Evolutionary conservation across 2,113 vertebrate species (phyloP).

Genomic region (Salvelinus namaycush): DNA sequence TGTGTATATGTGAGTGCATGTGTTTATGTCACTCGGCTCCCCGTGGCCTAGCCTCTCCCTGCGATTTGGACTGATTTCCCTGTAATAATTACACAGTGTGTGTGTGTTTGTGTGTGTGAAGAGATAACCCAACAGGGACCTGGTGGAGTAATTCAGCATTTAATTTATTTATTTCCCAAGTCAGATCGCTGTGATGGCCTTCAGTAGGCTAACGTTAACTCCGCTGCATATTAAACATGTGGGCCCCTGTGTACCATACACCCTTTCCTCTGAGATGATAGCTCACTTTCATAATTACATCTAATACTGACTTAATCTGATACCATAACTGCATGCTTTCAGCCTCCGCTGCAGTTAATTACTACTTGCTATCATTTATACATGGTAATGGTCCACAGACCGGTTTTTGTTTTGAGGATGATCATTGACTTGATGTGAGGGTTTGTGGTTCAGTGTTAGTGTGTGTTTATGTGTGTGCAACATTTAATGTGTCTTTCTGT

Average conservation of each 20-base stretch:
- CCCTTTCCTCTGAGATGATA: background rate
- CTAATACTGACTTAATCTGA: conserved; percentile 41
- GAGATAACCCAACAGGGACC: conserved; percentile 9
- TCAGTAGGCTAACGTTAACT: background rate
- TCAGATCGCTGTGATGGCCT: conserved; percentile 20
- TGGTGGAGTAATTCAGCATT: conserved; percentile 19
- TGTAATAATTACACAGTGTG: conserved; percentile 13
- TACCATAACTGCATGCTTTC: conserved; percentile 6
- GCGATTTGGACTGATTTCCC: background rate
- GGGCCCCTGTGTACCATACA: background rate
- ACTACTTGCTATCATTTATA: conserved; percentile 1
- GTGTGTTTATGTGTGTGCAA: conserved; percentile 2
- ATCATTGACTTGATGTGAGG: background rate
- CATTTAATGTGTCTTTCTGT: background rate
- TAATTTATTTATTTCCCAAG: conserved; percentile 34
- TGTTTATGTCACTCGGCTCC: background rate
- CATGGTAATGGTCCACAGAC: background rate
- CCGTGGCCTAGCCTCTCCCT: background rate
- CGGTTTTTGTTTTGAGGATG: background rate
- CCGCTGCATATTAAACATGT: conserved; percentile 19
- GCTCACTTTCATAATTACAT: conserved; percentile 33
- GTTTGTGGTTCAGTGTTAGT: conserved; percentile 4
- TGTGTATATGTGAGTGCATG: conserved; percentile 6
- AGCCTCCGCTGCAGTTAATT: conserved; percentile 13
- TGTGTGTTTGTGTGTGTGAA: background rate